Percentiles rank a stretch among this genome's conserved stretches.
Evolutionary conservation across 2,888 invertebrate species (phyloP).

Genomic region (Parnassius glacialis): DNA sequence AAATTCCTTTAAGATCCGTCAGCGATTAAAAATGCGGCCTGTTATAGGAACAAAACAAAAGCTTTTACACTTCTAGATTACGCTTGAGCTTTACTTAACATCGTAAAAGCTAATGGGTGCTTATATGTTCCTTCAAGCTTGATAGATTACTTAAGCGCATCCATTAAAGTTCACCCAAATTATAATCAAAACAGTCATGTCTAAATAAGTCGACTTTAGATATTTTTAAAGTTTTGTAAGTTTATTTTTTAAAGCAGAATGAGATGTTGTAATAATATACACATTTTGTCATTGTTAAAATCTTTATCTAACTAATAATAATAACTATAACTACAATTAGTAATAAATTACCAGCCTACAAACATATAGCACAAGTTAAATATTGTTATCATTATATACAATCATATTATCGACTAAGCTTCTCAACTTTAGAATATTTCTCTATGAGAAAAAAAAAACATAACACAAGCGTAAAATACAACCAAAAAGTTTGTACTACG

Average conservation of each 20-base stretch:
- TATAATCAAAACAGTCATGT: not conserved
- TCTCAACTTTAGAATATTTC: too few relatives aligned
- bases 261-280: too few relatives aligned
- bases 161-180: not conserved
- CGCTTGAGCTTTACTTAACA: not conserved
- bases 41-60: conserved; percentile 20
- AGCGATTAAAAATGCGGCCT: conserved; percentile 12
- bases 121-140: not conserved
- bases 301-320: too few relatives aligned
- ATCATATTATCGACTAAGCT: too few relatives aligned
- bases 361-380: too few relatives aligned
- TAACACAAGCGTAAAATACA: not conserved
- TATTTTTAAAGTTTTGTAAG: too few relatives aligned
- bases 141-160: conserved; percentile 2
- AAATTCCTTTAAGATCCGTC: conserved; percentile 6
- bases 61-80: conserved; percentile 22
- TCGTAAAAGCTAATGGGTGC: conserved; percentile 25
- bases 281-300: too few relatives aligned
- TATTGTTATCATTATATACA: too few relatives aligned
- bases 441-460: not conserved
- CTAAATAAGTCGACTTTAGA: too few relatives aligned
- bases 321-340: too few relatives aligned
- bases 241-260: too few relatives aligned
- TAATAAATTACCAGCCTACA: too few relatives aligned
- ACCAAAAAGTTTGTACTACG: conserved; percentile 1